Percentiles rank a stretch among this genome's conserved stretches.
Conservation (phyloP, 2,797 vertebrate species). For the Diglossa cyanea region DNA sequence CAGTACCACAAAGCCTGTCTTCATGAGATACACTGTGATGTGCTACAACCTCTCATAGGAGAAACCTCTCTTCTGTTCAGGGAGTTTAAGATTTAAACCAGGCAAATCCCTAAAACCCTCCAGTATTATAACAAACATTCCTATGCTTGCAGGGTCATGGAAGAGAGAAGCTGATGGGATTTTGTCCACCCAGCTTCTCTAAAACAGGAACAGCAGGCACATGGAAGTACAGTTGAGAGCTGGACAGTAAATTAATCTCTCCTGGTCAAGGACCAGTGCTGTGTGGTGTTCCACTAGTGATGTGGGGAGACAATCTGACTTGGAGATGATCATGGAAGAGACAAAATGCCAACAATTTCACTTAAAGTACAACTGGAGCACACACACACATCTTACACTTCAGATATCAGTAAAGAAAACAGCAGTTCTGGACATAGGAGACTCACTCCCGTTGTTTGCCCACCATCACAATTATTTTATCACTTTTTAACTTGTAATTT, state of each 20-base stretch:
- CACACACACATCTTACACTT: neutral
- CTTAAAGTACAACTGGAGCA: neutral
- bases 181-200: neutral
- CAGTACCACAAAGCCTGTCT: neutral
- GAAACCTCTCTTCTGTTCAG: neutral
- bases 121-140: neutral
- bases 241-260: neutral
- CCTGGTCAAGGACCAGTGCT: neutral
- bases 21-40: neutral
- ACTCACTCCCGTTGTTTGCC: neutral
- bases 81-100: neutral
- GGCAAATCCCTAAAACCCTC: neutral
- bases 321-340: neutral
- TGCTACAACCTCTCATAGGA: neutral
- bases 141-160: neutral
- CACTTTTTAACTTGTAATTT: neutral
- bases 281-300: neutral
- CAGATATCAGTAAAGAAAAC: neutral
- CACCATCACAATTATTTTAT: neutral
- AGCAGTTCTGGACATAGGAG: neutral
- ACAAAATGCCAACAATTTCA: neutral
- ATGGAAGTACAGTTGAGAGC: neutral
- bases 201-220: neutral
- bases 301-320: accelerated
- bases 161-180: neutral